Evolutionary conservation across 2,888 invertebrate genomes (phyloP).

Genomic region (Cephus pygmeus): DNA sequence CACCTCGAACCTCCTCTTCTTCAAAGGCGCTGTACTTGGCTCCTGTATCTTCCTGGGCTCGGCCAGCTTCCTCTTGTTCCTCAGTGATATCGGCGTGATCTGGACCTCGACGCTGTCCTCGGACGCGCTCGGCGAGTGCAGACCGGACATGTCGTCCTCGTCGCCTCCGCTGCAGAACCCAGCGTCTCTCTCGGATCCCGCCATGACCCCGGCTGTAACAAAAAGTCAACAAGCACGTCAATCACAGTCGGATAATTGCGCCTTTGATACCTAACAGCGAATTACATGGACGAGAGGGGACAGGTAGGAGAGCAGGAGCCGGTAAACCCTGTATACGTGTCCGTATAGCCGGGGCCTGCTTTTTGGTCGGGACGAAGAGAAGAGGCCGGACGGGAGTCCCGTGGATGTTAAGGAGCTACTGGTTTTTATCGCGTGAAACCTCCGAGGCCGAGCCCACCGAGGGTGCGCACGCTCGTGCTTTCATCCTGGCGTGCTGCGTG

Average conservation of each 20-base stretch:
- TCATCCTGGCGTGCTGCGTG: slow-evolving; percentile 11
- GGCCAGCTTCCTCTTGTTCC: slow-evolving; percentile 75
- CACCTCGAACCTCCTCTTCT: slow-evolving; percentile 70
- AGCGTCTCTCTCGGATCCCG: slow-evolving; percentile 73
- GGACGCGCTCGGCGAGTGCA: slow-evolving; percentile 74
- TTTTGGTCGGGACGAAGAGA: neutral
- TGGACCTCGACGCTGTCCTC: slow-evolving; percentile 77
- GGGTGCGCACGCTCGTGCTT: slow-evolving; percentile 20
- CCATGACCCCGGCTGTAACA: slow-evolving; percentile 70
- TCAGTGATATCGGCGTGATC: slow-evolving; percentile 70
- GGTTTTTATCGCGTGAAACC: slow-evolving; percentile 39
- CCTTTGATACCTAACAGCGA: slow-evolving; percentile 31
- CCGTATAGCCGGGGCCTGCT: neutral
- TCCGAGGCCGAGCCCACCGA: slow-evolving; percentile 30
- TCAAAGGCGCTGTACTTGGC: slow-evolving; percentile 71
- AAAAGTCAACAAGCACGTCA: slow-evolving; percentile 23
- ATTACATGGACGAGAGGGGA: neutral
- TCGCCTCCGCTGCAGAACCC: slow-evolving; percentile 82
- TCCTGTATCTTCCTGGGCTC: slow-evolving; percentile 74
- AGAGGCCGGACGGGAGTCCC: slow-evolving; percentile 11
- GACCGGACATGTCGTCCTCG: slow-evolving; percentile 70
- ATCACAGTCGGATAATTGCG: slow-evolving; percentile 10
- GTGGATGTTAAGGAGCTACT: slow-evolving; percentile 34
- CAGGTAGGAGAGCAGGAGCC: neutral
- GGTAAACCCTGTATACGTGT: neutral